A percentile compares a stretch with the other conserved stretches of the same genome.
Evolutionary conservation across 2,888 invertebrate species (phyloP).

Genomic region (Drosophila longiperda): DNA sequence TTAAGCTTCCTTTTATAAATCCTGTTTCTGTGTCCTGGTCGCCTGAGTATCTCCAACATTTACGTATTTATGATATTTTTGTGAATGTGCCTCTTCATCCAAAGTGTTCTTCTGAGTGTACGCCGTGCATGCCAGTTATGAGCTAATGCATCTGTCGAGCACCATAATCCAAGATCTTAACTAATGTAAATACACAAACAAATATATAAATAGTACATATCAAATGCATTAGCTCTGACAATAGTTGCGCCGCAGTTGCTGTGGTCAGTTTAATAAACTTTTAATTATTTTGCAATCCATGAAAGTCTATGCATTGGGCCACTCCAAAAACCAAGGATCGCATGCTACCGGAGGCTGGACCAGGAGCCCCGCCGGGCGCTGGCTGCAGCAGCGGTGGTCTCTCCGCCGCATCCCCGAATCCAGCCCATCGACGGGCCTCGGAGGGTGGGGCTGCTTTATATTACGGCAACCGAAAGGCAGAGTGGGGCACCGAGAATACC

Average conservation of each 20-base stretch:
- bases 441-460: slow-evolving; percentile 93
- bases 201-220: background rate
- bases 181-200: slow-evolving; percentile 30
- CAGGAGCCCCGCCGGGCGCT: slow-evolving; percentile 72
- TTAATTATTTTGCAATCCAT: slow-evolving; percentile 34
- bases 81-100: slow-evolving; percentile 72
- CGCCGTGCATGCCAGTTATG: slow-evolving; percentile 48
- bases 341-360: slow-evolving; percentile 89
- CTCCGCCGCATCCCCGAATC: slow-evolving; percentile 86
- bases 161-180: slow-evolving; percentile 12
- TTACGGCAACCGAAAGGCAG: slow-evolving; percentile 86
- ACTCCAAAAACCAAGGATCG: slow-evolving; percentile 95
- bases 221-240: slow-evolving; percentile 44
- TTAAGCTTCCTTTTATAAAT: slow-evolving; percentile 47
- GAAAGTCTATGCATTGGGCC: slow-evolving; percentile 96
- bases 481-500: slow-evolving; percentile 91
- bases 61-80: slow-evolving; percentile 39
- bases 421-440: slow-evolving; percentile 90
- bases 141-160: slow-evolving; percentile 49
- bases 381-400: slow-evolving; percentile 86
- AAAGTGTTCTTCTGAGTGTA: slow-evolving; percentile 48
- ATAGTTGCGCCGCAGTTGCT: slow-evolving; percentile 20
- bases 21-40: slow-evolving; percentile 43
- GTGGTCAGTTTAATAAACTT: slow-evolving; percentile 29
- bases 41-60: slow-evolving; percentile 46